These are phyloP conservation scores for Phrynocephalus forsythii DNA, from an alignment of 2,797 vertebrate genomes.

Conservation along the genomic window DNA sequence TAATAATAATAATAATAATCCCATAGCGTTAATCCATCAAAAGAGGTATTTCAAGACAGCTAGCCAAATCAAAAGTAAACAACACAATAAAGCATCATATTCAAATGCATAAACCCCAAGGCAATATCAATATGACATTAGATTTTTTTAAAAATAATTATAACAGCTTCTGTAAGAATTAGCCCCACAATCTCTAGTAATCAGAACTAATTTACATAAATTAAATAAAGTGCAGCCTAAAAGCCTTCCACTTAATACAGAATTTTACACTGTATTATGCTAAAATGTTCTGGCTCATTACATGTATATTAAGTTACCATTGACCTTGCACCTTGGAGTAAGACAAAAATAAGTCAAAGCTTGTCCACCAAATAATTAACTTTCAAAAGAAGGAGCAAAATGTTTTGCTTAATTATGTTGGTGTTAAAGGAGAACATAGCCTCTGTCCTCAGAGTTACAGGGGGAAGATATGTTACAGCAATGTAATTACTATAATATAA, in stretches of 20 bases:
- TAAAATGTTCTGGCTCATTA: neutral
- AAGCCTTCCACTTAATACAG: slow-evolving; percentile 37
- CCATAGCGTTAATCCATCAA: neutral
- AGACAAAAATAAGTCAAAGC: neutral
- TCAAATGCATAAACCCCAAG: neutral
- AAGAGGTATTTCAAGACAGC: neutral
- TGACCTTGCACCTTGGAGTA: neutral
- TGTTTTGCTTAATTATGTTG: neutral
- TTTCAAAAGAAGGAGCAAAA: neutral
- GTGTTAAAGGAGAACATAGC: neutral
- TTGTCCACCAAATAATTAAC: neutral
- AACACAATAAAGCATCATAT: neutral
- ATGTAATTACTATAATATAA: neutral
- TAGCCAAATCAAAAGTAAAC: neutral
- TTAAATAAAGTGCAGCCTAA: slow-evolving; percentile 22
- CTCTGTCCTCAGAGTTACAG: neutral
- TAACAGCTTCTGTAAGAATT: neutral
- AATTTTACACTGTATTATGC: slow-evolving; percentile 24
- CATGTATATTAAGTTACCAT: neutral
- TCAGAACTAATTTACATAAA: slow-evolving; percentile 24
- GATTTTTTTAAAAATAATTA: neutral
- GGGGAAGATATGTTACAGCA: neutral
- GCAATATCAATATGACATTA: neutral
- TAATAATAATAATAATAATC: too few relatives aligned
- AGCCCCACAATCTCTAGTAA: neutral